Evolutionary conservation across 2,888 invertebrate species (phyloP).

Genomic region (Deilephila elpenor): DNA sequence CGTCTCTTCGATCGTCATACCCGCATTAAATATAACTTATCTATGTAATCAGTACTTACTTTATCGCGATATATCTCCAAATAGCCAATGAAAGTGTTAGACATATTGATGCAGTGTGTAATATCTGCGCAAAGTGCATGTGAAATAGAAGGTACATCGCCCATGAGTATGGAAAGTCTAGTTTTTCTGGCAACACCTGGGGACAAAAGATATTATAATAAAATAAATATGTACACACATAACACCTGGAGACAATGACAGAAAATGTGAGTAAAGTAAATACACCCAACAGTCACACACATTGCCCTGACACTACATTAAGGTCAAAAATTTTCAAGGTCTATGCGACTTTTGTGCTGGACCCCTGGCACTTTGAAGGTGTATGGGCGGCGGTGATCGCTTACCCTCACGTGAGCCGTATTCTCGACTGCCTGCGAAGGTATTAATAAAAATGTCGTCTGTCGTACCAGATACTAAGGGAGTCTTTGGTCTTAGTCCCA

Average conservation of each 20-base stretch:
- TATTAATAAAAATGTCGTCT: no score
- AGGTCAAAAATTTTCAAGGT: no score
- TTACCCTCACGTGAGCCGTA: no score
- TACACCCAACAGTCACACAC: no score
- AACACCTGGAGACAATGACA: background rate
- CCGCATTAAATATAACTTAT: slow-evolving; percentile 23
- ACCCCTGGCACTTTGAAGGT: no score
- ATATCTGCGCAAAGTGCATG: slow-evolving; percentile 91
- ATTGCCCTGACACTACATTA: no score
- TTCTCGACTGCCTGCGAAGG: no score
- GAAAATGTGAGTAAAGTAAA: background rate
- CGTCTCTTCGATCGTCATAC: background rate
- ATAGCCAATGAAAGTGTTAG: slow-evolving; percentile 92
- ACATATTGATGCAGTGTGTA: slow-evolving; percentile 93
- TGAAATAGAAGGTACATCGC: slow-evolving; percentile 91
- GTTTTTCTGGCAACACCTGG: slow-evolving; percentile 73
- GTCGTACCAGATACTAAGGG: no score
- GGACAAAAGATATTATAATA: slow-evolving; percentile 30
- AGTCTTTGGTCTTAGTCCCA: no score
- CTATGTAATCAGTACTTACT: slow-evolving; percentile 80
- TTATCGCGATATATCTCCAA: slow-evolving; percentile 94
- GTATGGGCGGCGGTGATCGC: no score
- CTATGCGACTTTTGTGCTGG: no score
- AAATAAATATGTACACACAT: background rate
- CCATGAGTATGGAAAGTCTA: slow-evolving; percentile 84